phyloP scores from a whole-genome alignment of 2,888 invertebrate species.

The Eupithecia abbreviata region DNA sequence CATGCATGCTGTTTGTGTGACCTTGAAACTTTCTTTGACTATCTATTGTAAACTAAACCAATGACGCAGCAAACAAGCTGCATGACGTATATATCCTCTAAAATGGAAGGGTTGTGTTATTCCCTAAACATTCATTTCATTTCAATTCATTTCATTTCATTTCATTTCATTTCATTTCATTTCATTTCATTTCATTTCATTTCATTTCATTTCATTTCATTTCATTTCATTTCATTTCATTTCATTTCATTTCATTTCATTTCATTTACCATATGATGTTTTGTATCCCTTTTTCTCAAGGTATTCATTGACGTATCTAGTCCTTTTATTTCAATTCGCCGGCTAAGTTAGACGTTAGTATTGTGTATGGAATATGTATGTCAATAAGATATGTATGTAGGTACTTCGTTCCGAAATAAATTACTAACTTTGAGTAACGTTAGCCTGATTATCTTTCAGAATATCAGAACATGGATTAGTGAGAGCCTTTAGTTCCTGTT shows the following conservation, averaged over 20 bases:
- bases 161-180: no score
- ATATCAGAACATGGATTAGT: background rate
- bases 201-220: no score
- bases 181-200: no score
- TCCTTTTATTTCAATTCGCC: background rate
- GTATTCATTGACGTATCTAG: no score
- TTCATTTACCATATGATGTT: no score
- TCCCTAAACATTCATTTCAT: no score
- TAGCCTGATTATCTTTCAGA: background rate
- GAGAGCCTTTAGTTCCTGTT: background rate
- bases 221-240: no score
- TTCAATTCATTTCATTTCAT: no score
- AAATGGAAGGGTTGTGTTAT: background rate
- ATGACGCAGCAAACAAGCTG: background rate
- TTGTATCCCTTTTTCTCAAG: background rate
- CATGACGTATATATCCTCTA: background rate
- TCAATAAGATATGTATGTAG: background rate
- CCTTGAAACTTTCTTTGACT: constrained; percentile 8
- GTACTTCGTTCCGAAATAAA: no score
- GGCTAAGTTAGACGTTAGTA: background rate
- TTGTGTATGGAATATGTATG: background rate
- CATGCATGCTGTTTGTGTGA: background rate
- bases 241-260: no score
- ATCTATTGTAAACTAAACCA: background rate
- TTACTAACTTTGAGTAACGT: background rate